Evolutionary conservation across 1,140 invertebrate genomes (phyloP), one percentile per base, ranked within the genome.

Genomic region (Idris sp.): DNA sequence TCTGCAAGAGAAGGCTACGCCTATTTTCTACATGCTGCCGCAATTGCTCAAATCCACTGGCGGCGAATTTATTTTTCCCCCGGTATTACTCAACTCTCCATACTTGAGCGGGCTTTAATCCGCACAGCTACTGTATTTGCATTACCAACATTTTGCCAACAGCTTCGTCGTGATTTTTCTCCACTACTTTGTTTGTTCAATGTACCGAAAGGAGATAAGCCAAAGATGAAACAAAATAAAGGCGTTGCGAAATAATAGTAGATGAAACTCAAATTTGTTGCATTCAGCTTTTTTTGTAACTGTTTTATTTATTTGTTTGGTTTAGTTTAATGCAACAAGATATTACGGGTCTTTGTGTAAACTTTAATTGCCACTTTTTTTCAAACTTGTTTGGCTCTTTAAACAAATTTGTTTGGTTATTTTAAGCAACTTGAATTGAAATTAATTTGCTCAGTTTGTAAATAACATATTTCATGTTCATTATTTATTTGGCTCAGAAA

Each of bases 181-280:
- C 19, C 41, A 22, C 36, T 30, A 44, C 61, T 64, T 68, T 53
- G 44, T 40, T 68, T 43, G 64, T 41, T 58, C 49, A 74, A 64
- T 68, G 71, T 56, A 68, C 48, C 36, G 62, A 61, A 49, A 67
- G 49, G 28, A 74, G 62, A 74, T 74, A 74, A 74, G 48, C 59
- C 28, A 41, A 58, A 64, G 49, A 41, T 33, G 31, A 73, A 64
- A 62, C 51, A 64, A 62, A 64, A n/a, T n/a, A n/a, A 64, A 51
- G 44, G 28, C 43, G 16, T n/a, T 9, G 10, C 43, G 13, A 49
- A 67, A 62, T 58, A 49, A 58, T 51, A 33, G 69, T 6, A 56
- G 46, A 59, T 38, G 44, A 41, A 64, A 26, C 15, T 15, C n/a
- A 68, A 58, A 68, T 59, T 58, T 44, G 48, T 46, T 46, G 30